Evolutionary conservation across 2,113 vertebrate genomes (phyloP), one percentile per base, ranked within the genome.

Genomic region (Platysternon megacephalum): DNA sequence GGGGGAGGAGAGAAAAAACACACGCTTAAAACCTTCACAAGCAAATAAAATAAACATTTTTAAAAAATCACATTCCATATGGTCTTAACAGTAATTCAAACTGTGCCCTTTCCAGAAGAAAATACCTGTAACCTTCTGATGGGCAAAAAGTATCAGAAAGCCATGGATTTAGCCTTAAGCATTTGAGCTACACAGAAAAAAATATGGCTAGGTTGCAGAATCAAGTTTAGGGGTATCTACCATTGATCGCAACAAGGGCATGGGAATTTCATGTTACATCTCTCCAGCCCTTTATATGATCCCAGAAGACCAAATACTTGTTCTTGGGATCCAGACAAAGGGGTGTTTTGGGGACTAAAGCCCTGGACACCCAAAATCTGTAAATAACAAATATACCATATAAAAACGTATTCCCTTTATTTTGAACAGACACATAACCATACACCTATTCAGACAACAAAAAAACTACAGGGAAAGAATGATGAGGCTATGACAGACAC

Each of bases 401-500:
- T 89, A 96, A 93, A 92, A 97, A 87, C 35, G 46, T 93, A 93
- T 93, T 76, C 92, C 92, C 90, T 97, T 96, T 72, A 90, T 87
- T 95, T 87, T 92, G 82, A 96, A 97, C 95, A 97, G 95, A 97
- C 94, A 97, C 88, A 93, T 97, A 97, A 96, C 96, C 96, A 93
- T 93, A 97, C 89, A 97, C 93, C 96, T 97, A 90, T 96, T 95
- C 93, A 97, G 97, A 98, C 97, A 97, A 97, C 96, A 96, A 97
- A 42, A 97, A 95, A 96, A 96, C 96, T 97, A 94, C 96, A 98
- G 96, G 96, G 85, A 94, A 94, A 97, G 83, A 96, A 94, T 56
- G 97, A 96, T 97, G 96, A 97, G 94, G 95, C 95, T 89, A 96
- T 93, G 97, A 97, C 94, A 96, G 95, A 97, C 95, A 97, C 85